Conservation (phyloP, 2,113 vertebrate genomes). For the Pimephales promelas region DNA sequence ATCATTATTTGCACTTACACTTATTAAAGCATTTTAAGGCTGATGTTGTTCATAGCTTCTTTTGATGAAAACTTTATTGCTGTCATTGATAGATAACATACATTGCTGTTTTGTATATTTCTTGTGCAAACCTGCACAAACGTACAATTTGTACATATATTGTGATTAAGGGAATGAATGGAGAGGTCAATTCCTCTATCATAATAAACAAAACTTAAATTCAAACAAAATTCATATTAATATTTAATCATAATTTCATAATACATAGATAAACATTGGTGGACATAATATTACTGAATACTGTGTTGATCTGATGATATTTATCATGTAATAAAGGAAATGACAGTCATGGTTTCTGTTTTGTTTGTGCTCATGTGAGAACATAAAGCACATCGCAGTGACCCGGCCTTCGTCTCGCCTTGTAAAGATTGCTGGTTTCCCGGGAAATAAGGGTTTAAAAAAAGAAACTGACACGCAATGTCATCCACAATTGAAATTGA, state of each 20-base stretch:
- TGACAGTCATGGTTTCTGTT: background rate
- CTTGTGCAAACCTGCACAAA: conserved; percentile 44
- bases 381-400: conserved; percentile 9
- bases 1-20: background rate
- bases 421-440: background rate
- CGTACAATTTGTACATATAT: conserved; percentile 37
- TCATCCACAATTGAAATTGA: background rate
- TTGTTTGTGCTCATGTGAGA: background rate
- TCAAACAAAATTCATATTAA: conserved; percentile 31
- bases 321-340: conserved; percentile 23
- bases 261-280: conserved; percentile 5
- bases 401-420: background rate
- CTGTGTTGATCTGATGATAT: conserved; percentile 8
- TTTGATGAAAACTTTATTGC: conserved; percentile 28
- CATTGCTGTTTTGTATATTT: conserved; percentile 43
- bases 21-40: conserved; percentile 22
- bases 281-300: background rate
- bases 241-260: conserved; percentile 24
- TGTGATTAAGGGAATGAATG: conserved; percentile 10
- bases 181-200: conserved; percentile 48
- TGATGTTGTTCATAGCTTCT: conserved; percentile 13
- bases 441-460: background rate
- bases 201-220: conserved; percentile 12
- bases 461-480: background rate
- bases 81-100: conserved; percentile 43